Percentiles rank a stretch among this genome's conserved stretches.
Conservation (phyloP, 2,797 vertebrate genomes). For the Platalea minor region DNA sequence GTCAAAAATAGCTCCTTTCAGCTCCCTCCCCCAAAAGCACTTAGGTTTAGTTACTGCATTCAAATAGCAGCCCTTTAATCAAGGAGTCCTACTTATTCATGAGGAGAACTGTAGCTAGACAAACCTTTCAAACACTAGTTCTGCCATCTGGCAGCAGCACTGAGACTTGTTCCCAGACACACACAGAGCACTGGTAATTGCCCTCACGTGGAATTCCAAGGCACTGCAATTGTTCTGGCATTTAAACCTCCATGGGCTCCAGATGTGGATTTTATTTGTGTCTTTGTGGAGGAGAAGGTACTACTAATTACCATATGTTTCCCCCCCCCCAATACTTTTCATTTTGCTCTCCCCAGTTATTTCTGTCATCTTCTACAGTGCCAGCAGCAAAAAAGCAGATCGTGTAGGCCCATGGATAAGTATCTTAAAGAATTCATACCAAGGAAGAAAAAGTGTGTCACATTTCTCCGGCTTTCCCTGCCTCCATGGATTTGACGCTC, state of each 20-base stretch:
- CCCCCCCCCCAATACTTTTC: not conserved
- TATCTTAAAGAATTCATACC: not conserved
- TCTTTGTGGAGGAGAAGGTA: not conserved
- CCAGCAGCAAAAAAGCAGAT: not conserved
- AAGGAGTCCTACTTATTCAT: slow-evolving; percentile 52
- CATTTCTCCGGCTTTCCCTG: not conserved
- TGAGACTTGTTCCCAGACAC: slow-evolving; percentile 31
- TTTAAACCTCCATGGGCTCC: slow-evolving; percentile 17
- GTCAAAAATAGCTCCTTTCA: slow-evolving; percentile 32
- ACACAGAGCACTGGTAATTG: slow-evolving; percentile 15
- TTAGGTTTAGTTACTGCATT: slow-evolving; percentile 30
- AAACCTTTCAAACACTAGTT: slow-evolving; percentile 43
- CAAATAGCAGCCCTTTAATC: slow-evolving; percentile 57
- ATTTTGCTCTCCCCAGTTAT: not conserved
- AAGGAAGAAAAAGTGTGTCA: not conserved
- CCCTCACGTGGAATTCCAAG: slow-evolving; percentile 59
- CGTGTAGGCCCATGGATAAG: not conserved
- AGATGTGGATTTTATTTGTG: slow-evolving; percentile 12
- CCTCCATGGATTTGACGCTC: not conserved
- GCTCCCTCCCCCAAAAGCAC: not conserved
- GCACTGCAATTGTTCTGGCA: slow-evolving; percentile 53
- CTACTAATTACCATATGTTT: not conserved
- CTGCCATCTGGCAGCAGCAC: slow-evolving; percentile 57
- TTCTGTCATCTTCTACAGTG: not conserved
- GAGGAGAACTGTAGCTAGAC: slow-evolving; percentile 34